phyloP scores from a whole-genome alignment of 2,888 invertebrate genomes.

The Spilarctia lutea region DNA sequence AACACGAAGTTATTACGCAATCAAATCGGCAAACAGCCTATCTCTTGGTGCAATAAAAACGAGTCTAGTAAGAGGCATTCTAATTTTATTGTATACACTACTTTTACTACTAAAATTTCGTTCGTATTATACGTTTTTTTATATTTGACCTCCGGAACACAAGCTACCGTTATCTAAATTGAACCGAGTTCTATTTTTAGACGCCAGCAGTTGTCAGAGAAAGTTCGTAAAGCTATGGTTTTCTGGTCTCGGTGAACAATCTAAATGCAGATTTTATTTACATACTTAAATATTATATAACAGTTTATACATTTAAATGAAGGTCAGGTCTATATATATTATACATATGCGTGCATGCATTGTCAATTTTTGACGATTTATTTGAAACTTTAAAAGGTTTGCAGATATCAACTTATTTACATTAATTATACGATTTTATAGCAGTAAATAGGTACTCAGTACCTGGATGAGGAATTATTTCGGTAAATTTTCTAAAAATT shows the following conservation, averaged over 20 bases:
- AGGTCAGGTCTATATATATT: too few species aligned
- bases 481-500: too few species aligned
- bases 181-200: constrained; percentile 24
- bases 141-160: neutral
- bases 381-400: too few species aligned
- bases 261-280: neutral
- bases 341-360: too few species aligned
- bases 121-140: neutral
- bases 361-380: too few species aligned
- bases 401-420: too few species aligned
- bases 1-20: too few species aligned
- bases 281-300: neutral
- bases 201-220: constrained; percentile 11
- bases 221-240: constrained; percentile 10
- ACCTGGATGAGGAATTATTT: too few species aligned
- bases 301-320: too few species aligned
- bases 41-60: neutral
- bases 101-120: neutral
- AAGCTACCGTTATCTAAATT: constrained; percentile 3
- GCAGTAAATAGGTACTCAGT: too few species aligned
- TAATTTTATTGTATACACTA: neutral
- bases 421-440: too few species aligned
- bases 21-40: neutral
- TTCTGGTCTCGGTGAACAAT: neutral
- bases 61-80: neutral